Conservation (phyloP, 1,140 invertebrate species). For the Pentalonia nigronervosa region DNA sequence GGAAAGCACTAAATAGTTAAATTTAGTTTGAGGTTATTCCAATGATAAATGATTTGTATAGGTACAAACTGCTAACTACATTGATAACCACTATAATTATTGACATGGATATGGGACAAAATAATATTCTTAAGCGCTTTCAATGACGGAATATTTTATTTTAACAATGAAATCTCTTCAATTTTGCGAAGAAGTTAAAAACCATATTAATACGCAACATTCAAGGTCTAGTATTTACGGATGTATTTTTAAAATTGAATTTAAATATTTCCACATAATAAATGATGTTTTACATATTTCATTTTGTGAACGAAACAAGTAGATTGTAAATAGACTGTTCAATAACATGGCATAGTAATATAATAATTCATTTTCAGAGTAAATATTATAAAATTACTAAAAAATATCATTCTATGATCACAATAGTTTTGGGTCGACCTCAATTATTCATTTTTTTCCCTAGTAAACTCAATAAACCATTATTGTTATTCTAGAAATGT, state of each 20-base stretch:
- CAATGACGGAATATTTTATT: neutral
- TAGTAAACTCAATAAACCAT: neutral
- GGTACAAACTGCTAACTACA: neutral
- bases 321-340: neutral
- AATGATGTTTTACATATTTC: neutral
- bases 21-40: neutral
- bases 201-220: neutral
- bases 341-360: neutral
- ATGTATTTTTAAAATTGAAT: neutral
- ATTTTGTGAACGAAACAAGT: neutral
- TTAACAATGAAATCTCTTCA: neutral
- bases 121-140: neutral
- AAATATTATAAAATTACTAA: neutral
- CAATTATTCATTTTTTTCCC: neutral
- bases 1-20: slow-evolving; percentile 4
- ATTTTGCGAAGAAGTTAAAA: neutral
- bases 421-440: neutral
- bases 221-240: neutral
- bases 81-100: neutral
- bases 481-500: neutral
- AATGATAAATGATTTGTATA: neutral
- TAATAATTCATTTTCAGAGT: neutral
- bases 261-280: neutral
- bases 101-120: neutral
- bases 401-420: neutral